Base-by-base conservation (phyloP, 1,140 invertebrate genomes). In the Paramacrobiotus metropolitanus region DNA sequence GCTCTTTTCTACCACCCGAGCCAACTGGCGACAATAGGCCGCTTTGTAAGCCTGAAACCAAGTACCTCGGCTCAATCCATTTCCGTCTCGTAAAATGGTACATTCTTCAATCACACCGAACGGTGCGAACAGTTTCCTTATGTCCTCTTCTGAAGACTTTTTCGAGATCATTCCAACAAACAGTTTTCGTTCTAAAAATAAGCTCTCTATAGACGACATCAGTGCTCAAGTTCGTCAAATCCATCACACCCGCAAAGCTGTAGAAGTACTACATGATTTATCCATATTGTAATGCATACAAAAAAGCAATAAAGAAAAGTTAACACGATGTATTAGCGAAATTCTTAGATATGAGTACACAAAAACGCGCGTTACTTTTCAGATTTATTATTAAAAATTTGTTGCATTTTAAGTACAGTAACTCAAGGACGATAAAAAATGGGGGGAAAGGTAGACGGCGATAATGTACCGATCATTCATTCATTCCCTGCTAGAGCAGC, bases 141-240 rank as follows among this genome's bases (percentile, higher is more conserved):
- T 91, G 74, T 97, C 93, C 70, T 91, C 90, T 75, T 98, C 94
- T 61, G 82, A 85, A 68, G 87, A 83, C 71, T 95, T 91, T 74
- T 96, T 96, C 69, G 90, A 93, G 66, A 98, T 78, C 94, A 98
- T 97, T 20, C 94, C 94, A 66, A 98, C 86, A 74, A 98, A 98
- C 61, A 98, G 77, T 74, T 98, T 98, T 66, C 92, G 81, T 78
- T 97, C 93, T 96, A 81, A 20, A 85, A 85, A 68, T 71, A 72
- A 74, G n/a, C n/a, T n/a, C 67, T 65, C 59, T 60, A 66, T 61
- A 63, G 30, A 60, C 20, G 34, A 20, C n/a, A n/a, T n/a, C n/a
- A n/a, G n/a, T n/a, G n/a, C n/a, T n/a, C n/a, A n/a, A n/a, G n/a
- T n/a, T n/a, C n/a, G n/a, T n/a, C n/a, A n/a, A n/a, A n/a, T n/a